Evolutionary conservation across 2,888 invertebrate genomes (phyloP).

Genomic region (Steinernema carpocapsae): DNA sequence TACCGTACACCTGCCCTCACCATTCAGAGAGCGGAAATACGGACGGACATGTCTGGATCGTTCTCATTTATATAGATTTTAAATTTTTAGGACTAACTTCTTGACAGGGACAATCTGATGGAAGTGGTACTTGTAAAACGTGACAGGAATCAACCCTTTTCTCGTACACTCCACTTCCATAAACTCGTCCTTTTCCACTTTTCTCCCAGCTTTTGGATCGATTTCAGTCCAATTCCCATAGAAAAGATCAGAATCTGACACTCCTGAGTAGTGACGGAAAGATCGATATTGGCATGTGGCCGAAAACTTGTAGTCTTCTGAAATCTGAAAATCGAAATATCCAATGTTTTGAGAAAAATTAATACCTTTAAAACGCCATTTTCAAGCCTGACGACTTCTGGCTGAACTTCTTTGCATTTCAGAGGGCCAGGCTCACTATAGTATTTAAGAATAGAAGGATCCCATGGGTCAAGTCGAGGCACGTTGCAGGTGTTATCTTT

Average conservation of each 20-base stretch:
- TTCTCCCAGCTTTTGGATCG: background rate
- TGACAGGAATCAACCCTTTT: background rate
- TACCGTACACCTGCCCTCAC: too few species aligned
- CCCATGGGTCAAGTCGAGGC: slow-evolving; percentile 57
- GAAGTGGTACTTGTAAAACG: slow-evolving; percentile 34
- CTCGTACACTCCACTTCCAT: slow-evolving; percentile 45
- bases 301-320: background rate
- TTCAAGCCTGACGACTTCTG: background rate
- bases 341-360: background rate
- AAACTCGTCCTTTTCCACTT: slow-evolving; percentile 40
- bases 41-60: too few species aligned
- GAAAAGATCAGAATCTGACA: slow-evolving; percentile 31
- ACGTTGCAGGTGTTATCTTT: slow-evolving; percentile 42
- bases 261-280: slow-evolving; percentile 37
- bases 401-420: slow-evolving; percentile 39
- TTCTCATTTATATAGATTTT: too few species aligned
- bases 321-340: background rate
- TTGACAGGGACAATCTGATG: slow-evolving; percentile 20
- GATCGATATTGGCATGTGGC: slow-evolving; percentile 35
- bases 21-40: too few species aligned
- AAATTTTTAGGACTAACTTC: too few species aligned
- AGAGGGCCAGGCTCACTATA: slow-evolving; percentile 48
- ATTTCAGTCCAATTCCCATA: slow-evolving; percentile 35
- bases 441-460: slow-evolving; percentile 52
- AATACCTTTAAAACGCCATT: background rate